phyloP scores from a whole-genome alignment of 1,140 invertebrate species.

The Carposina sasakii region DNA sequence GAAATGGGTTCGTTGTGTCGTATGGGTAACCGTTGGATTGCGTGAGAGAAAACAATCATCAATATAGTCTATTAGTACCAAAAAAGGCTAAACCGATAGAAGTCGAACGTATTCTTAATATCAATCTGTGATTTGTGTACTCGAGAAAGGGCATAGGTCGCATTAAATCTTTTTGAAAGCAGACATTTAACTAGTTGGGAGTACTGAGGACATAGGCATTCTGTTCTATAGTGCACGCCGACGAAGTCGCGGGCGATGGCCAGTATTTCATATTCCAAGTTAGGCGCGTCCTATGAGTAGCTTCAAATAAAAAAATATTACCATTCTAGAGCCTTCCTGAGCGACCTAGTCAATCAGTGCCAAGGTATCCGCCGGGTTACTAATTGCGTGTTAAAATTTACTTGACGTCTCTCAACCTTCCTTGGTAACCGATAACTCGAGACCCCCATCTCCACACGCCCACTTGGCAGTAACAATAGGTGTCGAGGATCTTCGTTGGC shows the following conservation, averaged over 20 bases:
- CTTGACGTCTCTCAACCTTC: conserved; percentile 64
- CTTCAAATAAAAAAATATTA: conserved; percentile 14
- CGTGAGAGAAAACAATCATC: conserved; percentile 52
- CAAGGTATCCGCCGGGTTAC: conserved; percentile 55
- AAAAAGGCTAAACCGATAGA: conserved; percentile 28
- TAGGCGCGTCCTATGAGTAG: neutral
- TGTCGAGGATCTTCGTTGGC: conserved; percentile 21
- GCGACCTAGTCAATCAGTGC: conserved; percentile 47
- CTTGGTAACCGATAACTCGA: conserved; percentile 30
- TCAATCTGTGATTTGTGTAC: no score
- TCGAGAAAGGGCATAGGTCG: no score
- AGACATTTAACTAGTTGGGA: no score
- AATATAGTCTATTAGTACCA: conserved; percentile 35
- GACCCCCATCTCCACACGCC: conserved; percentile 11
- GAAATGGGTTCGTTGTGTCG: conserved; percentile 30
- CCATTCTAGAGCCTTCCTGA: conserved; percentile 30
- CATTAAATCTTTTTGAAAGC: no score
- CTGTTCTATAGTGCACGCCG: no score
- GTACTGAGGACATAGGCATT: no score
- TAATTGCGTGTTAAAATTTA: conserved; percentile 70
- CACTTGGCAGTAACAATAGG: conserved; percentile 18
- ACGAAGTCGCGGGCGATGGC: no score
- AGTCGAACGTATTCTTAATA: no score
- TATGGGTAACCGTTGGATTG: conserved; percentile 41
- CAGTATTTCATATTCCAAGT: no score